Evolutionary conservation across 2,113 vertebrate species (phyloP).

Genomic region (Phaetusa simplex): DNA sequence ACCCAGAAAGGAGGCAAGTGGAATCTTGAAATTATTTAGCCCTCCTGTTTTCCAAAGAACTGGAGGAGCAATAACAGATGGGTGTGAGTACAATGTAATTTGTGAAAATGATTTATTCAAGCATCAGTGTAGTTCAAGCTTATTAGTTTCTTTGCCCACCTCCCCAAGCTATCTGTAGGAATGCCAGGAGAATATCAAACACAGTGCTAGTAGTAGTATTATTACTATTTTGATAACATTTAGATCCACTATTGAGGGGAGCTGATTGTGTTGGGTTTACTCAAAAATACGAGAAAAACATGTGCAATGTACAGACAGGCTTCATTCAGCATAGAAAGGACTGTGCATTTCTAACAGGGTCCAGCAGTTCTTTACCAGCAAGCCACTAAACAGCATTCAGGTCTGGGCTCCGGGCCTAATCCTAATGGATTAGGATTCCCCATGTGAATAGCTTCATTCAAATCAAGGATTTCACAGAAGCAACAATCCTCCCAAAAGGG

Average conservation of each 20-base stretch:
- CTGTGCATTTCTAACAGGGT: no score
- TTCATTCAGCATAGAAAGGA: neutral
- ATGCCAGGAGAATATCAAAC: neutral
- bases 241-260: neutral
- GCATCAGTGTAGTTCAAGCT: neutral
- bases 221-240: neutral
- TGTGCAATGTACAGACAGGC: accelerated
- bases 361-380: neutral
- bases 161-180: neutral
- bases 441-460: neutral
- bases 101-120: neutral
- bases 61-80: neutral
- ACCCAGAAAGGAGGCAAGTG: neutral
- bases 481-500: neutral
- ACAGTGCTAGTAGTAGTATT: neutral
- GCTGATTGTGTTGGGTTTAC: neutral
- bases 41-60: neutral
- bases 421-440: neutral
- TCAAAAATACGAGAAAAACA: neutral
- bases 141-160: neutral
- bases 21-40: neutral
- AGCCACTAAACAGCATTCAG: neutral
- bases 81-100: neutral
- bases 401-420: neutral
- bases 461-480: neutral